Evolutionary conservation across 1,140 invertebrate species (phyloP).

Genomic region (Sesamia nonagrioides): DNA sequence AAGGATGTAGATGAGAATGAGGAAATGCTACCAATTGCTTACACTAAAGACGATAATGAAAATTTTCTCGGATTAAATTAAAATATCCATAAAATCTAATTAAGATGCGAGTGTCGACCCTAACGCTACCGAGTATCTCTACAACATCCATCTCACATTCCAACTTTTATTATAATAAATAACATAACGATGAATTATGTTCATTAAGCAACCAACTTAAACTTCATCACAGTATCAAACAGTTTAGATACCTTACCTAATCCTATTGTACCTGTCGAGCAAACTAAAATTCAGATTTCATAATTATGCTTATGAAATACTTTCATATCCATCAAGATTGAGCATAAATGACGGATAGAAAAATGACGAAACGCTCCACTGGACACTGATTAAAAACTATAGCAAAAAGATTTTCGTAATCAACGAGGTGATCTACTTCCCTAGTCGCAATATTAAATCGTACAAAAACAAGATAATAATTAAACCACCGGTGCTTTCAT

Average conservation of each 20-base stretch:
- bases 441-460: constrained; percentile 81
- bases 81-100: neutral
- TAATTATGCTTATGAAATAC: constrained; percentile 53
- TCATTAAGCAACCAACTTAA: constrained; percentile 4
- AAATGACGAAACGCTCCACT: constrained; percentile 73
- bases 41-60: neutral
- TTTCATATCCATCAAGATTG: constrained; percentile 55
- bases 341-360: constrained; percentile 71
- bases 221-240: neutral
- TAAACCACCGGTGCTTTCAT: constrained; percentile 78
- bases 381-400: constrained; percentile 75
- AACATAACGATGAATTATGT: constrained; percentile 51
- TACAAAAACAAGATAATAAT: constrained; percentile 84
- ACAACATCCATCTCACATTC: constrained; percentile 49
- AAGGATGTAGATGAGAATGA: constrained; percentile 9
- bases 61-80: neutral
- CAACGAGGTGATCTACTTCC: constrained; percentile 83
- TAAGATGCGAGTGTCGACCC: neutral
- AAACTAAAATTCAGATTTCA: constrained; percentile 28
- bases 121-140: neutral
- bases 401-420: constrained; percentile 84
- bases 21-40: neutral
- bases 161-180: constrained; percentile 52
- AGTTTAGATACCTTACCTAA: constrained; percentile 28
- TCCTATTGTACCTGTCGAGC: neutral